Base-by-base conservation (phyloP, 1,140 invertebrate genomes). In the Heliconius eleuchia region DNA sequence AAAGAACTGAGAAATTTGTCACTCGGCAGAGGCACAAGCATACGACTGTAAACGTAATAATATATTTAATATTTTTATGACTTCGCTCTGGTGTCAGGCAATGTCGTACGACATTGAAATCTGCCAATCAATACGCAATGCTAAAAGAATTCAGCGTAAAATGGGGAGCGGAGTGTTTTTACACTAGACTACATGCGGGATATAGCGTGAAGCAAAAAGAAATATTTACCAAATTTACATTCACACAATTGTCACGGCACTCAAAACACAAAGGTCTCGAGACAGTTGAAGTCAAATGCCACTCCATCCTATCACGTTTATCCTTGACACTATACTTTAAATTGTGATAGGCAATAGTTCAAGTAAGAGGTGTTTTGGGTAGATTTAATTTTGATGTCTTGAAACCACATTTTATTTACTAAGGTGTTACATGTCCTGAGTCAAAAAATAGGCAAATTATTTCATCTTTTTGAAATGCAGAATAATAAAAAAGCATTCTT, bases 221-320 rank as follows among this genome's bases (percentile, higher is more conserved):
- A 66, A 30, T n/a, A 27, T 66, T 27, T 0, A 30, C 23, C 60
- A 66, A 30, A 66, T 66, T 66, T 13, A 5, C 13, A 27, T 66
- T 30, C 11, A 66, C 60, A 30, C 27, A 66, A 18, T 66, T 27
- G 60, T 60, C 55, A 60, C 55, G n/a, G n/a, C 13, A 30, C 60
- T 66, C n/a, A 11, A 30, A 66, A 5, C 60, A 66, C 27, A 66
- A 66, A 66, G 60, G 27, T 66, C 60, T 66, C 60, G 13, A 18
- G 60, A 30, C 4, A 30, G 60, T 66, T 16, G 23, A 16, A 66
- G 23, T 66, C 60, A 66, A 66, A 66, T 66, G 60, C 27, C 60
- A 66, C 60, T 66, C 23, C 60, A 66, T 66, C 60, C 60, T 66
- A 66, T 66, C 60, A 66, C 60, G 60, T 30, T 66, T 66, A 66